Evolutionary conservation across 92 coral and sea anemone genomes (phyloP).

Genomic region (Bergia puertoricense): DNA sequence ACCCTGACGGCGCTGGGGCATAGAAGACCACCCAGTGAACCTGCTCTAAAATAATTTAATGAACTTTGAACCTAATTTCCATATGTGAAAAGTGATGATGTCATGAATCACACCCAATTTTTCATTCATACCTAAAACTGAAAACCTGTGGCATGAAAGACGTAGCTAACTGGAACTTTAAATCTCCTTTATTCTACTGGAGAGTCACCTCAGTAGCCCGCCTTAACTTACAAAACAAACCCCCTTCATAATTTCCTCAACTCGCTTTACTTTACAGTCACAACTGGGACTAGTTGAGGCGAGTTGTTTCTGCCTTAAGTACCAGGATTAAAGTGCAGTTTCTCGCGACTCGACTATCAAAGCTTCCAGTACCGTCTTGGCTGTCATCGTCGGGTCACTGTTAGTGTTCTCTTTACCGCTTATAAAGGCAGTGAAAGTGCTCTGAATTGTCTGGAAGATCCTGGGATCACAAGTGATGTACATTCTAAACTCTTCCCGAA

Average conservation of each 20-base stretch:
- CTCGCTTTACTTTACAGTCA: neutral
- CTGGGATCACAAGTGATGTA: slow-evolving; percentile 65
- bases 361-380: neutral
- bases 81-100: too few relatives aligned
- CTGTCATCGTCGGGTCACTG: slow-evolving; percentile 14
- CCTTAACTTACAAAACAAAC: neutral
- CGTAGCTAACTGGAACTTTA: too few relatives aligned
- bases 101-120: too few relatives aligned
- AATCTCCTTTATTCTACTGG: too few relatives aligned
- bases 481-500: slow-evolving; percentile 85
- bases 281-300: neutral
- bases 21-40: too few relatives aligned
- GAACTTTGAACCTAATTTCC: too few relatives aligned
- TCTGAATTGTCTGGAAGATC: slow-evolving; percentile 56
- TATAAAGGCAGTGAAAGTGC: neutral
- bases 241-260: too few relatives aligned
- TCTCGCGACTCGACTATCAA: slow-evolving; percentile 33
- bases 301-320: neutral
- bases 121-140: too few relatives aligned
- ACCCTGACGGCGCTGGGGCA: too few relatives aligned
- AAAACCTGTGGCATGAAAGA: too few relatives aligned
- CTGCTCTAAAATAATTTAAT: too few relatives aligned
- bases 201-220: neutral
- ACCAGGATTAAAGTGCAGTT: slow-evolving; percentile 19
- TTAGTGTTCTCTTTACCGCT: slow-evolving; percentile 27